Evolutionary conservation across 2,888 invertebrate genomes (phyloP), one percentile per base, ranked within the genome.

Genomic region (Metopia argyrocephala): DNA sequence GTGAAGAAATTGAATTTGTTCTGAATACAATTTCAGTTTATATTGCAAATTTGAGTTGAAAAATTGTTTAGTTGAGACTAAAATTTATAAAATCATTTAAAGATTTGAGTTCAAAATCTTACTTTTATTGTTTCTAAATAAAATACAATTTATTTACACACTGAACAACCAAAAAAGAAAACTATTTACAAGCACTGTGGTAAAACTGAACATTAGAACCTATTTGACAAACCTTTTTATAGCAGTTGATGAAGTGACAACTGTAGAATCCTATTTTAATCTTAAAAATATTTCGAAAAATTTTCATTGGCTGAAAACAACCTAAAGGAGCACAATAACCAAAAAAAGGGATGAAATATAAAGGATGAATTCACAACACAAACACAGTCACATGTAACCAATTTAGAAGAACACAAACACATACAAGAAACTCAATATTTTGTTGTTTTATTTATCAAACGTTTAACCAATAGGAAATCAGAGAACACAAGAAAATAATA

Each of bases 221-320:
- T 57, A 25, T 68, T 64, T 66, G 54, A 21, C 65, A 25, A 66
- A 62, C 54, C 74, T 78, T 66, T 81, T 81, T 81, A 81, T 81
- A 81, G n/a, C 66, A 56, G 50, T 12, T 31, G 31, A 7, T 31
- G 38, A 1, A 12, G 38, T 66, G 70, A 61, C 66, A 70, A 50
- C 38, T 56, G 9, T 20, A 28, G 18, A 21, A 71, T 18, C 61
- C 46, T 52, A 21, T 31, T 71, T 38, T 28, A 48, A 46, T 48
- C n/a, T 27, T 38, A 6, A 25, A 31, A 31, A 31, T 15, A 48
- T 80, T 69, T 69, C 74, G 59, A 66, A 50, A 23, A 25, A 50
- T 31, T 75, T 59, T 70, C 64, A 79, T 74, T 79, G 78, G 78
- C 50, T 57, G 50, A 9, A 15, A 70, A 28, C 15, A 6, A 61